phyloP scores from a whole-genome alignment of 1,140 invertebrate species.

The Eubasilissa regina region DNA sequence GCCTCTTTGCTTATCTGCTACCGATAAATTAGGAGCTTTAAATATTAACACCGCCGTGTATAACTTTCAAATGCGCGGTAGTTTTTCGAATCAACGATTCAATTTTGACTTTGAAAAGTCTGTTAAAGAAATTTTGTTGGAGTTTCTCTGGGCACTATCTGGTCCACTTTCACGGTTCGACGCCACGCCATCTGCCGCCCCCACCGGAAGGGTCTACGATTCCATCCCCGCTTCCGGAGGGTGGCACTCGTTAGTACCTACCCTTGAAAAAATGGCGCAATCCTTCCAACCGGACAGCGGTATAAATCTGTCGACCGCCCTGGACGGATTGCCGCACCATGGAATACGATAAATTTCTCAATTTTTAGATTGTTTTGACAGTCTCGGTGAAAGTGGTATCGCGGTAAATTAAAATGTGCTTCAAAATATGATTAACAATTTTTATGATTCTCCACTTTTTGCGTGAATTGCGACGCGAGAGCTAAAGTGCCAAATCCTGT shows the following conservation, averaged over 20 bases:
- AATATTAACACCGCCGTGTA: not conserved
- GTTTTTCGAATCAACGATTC: slow-evolving; percentile 3
- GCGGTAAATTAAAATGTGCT: no score
- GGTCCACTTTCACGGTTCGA: slow-evolving; percentile 17
- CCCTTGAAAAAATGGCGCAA: slow-evolving; percentile 21
- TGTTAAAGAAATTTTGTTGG: slow-evolving; percentile 7
- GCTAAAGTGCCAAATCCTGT: no score
- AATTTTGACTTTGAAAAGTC: slow-evolving; percentile 4
- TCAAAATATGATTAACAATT: no score
- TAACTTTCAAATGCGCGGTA: not conserved
- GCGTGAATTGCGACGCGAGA: no score
- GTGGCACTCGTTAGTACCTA: slow-evolving; percentile 1
- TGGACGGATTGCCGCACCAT: not conserved
- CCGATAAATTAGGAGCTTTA: not conserved
- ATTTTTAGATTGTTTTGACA: slow-evolving; percentile 1
- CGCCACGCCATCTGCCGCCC: slow-evolving; percentile 23
- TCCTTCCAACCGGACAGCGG: slow-evolving; percentile 24
- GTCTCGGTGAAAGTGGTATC: not conserved
- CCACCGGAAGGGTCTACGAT: not conserved
- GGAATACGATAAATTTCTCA: slow-evolving; percentile 1
- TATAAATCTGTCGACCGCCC: slow-evolving; percentile 21
- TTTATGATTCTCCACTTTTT: no score
- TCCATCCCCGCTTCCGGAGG: slow-evolving; percentile 2
- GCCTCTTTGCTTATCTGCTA: not conserved
- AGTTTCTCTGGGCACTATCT: not conserved